Evolutionary conservation across 2,797 vertebrate species (phyloP).

Genomic region (Channallabes apus): DNA sequence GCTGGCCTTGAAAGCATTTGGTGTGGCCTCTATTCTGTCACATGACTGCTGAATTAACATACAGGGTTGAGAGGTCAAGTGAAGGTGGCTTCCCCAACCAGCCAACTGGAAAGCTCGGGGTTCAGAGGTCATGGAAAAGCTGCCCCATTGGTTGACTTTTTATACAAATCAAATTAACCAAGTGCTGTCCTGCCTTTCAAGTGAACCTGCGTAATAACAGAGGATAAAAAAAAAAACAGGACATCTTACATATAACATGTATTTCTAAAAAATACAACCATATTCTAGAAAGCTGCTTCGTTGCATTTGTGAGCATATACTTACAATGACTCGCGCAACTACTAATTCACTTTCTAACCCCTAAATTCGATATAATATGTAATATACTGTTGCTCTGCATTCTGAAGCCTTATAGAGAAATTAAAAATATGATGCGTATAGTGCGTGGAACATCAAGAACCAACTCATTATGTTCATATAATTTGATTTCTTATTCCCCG

Average conservation of each 20-base stretch:
- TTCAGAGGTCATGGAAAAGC: conserved; percentile 73
- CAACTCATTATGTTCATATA: conserved; percentile 47
- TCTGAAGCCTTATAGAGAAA: conserved; percentile 4
- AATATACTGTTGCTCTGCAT: not conserved
- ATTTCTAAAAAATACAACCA: not conserved
- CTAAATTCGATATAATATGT: not conserved
- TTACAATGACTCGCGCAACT: too few relatives aligned
- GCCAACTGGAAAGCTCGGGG: conserved; percentile 72
- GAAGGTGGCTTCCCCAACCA: conserved; percentile 71
- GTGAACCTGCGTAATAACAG: conserved; percentile 38
- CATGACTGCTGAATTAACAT: conserved; percentile 64
- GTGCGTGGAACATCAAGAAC: not conserved
- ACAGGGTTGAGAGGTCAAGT: conserved; percentile 68
- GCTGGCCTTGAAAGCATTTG: conserved; percentile 53
- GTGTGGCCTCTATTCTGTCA: conserved; percentile 50
- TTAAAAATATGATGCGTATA: not conserved
- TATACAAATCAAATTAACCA: conserved; percentile 75
- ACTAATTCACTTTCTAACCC: not conserved
- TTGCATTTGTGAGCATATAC: not conserved
- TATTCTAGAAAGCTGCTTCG: not conserved
- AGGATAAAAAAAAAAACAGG: conserved; percentile 32
- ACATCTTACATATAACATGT: not conserved
- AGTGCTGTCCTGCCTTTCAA: conserved; percentile 56
- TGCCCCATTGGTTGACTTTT: conserved; percentile 66
- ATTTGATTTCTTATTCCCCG: conserved; percentile 68